phyloP scores from a whole-genome alignment of 2,888 invertebrate species.

The Sesia apiformis region DNA sequence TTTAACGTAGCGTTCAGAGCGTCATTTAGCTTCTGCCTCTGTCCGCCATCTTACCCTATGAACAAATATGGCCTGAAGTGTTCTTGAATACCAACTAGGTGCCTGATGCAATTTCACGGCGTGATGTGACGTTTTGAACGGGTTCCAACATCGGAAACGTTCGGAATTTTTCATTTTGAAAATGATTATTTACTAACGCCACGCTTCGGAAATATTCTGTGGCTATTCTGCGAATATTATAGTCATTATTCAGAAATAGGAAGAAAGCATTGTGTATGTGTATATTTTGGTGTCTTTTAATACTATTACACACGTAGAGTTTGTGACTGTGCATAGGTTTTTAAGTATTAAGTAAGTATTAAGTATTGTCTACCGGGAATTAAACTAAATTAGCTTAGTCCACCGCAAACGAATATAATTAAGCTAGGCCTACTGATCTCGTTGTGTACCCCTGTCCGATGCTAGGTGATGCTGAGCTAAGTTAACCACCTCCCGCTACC shows the following conservation, averaged over 20 bases:
- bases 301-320: no score
- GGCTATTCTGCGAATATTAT: background rate
- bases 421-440: no score
- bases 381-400: no score
- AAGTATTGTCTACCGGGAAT: no score
- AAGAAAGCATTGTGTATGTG: no score
- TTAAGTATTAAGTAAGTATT: no score
- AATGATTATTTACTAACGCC: conserved; percentile 36
- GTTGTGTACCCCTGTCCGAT: no score
- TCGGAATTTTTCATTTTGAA: conserved; percentile 52
- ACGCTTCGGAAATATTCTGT: conserved; percentile 14
- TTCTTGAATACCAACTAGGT: conserved; percentile 59
- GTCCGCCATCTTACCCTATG: conserved; percentile 2
- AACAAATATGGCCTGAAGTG: conserved; percentile 50
- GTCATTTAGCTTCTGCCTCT: background rate
- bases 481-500: no score
- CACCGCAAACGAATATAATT: no score
- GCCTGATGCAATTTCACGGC: conserved; percentile 49
- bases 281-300: no score
- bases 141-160: conserved; percentile 30
- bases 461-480: no score
- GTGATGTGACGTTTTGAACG: conserved; percentile 54
- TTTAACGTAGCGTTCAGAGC: conserved; percentile 3
- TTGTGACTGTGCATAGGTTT: no score
- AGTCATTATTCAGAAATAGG: background rate